phyloP scores from a whole-genome alignment of 1,140 invertebrate genomes.

The Antheraea pernyi region DNA sequence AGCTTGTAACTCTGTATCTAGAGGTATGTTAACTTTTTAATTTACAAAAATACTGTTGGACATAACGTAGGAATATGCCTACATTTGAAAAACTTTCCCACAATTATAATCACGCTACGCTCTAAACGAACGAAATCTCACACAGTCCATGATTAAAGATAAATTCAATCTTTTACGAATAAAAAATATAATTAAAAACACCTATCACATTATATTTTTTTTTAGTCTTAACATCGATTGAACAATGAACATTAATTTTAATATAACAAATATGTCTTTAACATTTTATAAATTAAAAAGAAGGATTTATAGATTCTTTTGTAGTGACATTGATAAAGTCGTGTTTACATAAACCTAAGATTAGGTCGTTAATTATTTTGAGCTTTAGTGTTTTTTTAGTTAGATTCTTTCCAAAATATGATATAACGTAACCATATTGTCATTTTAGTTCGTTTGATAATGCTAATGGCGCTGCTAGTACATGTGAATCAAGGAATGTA shows the following conservation, averaged over 20 bases:
- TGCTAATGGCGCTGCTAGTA: too few species aligned
- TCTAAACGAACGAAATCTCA: conserved; percentile 12
- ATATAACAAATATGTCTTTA: conserved; percentile 17
- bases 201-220: conserved; percentile 36
- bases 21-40: conserved; percentile 6
- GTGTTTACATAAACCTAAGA: not conserved
- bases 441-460: too few species aligned
- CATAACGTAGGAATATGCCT: conserved; percentile 35
- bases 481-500: too few species aligned
- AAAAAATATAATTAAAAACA: conserved; percentile 37
- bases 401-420: too few species aligned
- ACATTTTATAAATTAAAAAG: conserved; percentile 10
- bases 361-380: not conserved
- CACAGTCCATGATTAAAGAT: conserved; percentile 9
- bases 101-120: conserved; percentile 6
- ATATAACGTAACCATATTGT: too few species aligned
- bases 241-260: conserved; percentile 29
- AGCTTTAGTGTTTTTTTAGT: too few species aligned
- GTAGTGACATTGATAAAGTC: not conserved
- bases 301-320: conserved; percentile 1
- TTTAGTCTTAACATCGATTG: conserved; percentile 41
- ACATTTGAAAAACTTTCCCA: conserved; percentile 16
- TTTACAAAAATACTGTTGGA: conserved; percentile 42
- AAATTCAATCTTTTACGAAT: conserved; percentile 18
- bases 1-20: conserved; percentile 10